Evolutionary conservation across 2,888 invertebrate genomes (phyloP).

Genomic region (Bembecia ichneumoniformis): DNA sequence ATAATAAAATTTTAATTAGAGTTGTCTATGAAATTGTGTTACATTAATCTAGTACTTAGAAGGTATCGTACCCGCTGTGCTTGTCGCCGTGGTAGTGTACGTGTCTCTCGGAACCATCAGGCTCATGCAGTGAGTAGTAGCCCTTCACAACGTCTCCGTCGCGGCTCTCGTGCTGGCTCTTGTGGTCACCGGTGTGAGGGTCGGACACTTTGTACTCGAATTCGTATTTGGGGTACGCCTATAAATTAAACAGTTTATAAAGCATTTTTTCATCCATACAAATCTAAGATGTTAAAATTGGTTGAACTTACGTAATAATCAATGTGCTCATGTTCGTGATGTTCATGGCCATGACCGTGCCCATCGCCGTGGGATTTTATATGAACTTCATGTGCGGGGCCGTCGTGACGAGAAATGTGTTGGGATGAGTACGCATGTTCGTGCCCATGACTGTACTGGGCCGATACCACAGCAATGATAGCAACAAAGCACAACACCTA

Average conservation of each 20-base stretch:
- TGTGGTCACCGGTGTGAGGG: slow-evolving; percentile 61
- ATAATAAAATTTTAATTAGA: too few relatives aligned
- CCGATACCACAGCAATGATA: slow-evolving; percentile 4
- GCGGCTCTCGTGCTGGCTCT: slow-evolving; percentile 54
- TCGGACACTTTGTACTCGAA: slow-evolving; percentile 62
- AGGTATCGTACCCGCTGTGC: slow-evolving; percentile 35
- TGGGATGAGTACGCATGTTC: slow-evolving; percentile 29
- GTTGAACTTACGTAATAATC: slow-evolving; percentile 11
- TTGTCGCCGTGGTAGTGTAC: slow-evolving; percentile 34
- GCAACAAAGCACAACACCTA: slow-evolving; percentile 11
- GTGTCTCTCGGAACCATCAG: slow-evolving; percentile 53
- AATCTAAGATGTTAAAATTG: too few relatives aligned
- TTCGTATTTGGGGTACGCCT: slow-evolving; percentile 31
- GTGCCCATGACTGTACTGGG: slow-evolving; percentile 22
- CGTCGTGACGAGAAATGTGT: slow-evolving; percentile 24
- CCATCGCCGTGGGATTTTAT: slow-evolving; percentile 21
- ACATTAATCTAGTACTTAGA: neutral
- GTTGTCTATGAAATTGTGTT: neutral
- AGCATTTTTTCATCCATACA: too few relatives aligned
- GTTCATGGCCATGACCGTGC: slow-evolving; percentile 7
- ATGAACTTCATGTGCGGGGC: slow-evolving; percentile 13
- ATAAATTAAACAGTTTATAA: neutral
- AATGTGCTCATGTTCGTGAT: slow-evolving; percentile 6
- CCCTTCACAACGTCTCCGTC: slow-evolving; percentile 72
- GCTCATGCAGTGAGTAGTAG: slow-evolving; percentile 64